A percentile compares a stretch with the other conserved stretches of the same genome.
These are phyloP conservation scores for Galeopterus variegatus DNA, from an alignment of 2,113 vertebrate genomes.

Conservation along the genomic window DNA sequence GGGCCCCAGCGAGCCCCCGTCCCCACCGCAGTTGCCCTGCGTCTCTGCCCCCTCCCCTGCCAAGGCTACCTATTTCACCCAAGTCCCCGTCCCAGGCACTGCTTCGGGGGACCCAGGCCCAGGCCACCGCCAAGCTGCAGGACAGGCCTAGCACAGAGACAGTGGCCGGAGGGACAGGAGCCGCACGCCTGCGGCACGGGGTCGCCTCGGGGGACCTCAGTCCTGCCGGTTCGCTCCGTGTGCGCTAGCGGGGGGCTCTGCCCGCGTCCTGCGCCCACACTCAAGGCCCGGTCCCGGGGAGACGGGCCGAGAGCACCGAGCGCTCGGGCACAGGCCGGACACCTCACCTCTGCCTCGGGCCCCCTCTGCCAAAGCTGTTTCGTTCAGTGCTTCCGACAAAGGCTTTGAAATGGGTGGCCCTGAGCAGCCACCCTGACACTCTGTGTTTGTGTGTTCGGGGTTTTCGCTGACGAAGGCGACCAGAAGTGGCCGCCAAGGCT, in stretches of 20 bases:
- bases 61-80: not conserved
- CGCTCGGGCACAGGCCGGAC: not conserved
- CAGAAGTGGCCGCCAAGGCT: slow-evolving; percentile 77
- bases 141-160: not conserved
- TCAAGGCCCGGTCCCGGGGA: not conserved
- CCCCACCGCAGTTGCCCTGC: not conserved
- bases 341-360: too few species aligned
- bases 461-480: slow-evolving; percentile 78
- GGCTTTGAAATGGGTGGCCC: not conserved
- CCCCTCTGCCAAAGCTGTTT: not conserved
- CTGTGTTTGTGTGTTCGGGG: not conserved
- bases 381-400: not conserved
- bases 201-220: too few species aligned
- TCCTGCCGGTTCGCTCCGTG: too few species aligned
- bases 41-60: not conserved
- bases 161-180: too few species aligned
- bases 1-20: not conserved
- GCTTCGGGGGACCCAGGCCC: not conserved
- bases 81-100: not conserved
- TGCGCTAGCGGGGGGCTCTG: not conserved
- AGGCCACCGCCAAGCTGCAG: not conserved
- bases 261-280: not conserved
- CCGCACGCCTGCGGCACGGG: too few species aligned
- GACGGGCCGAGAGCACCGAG: not conserved
- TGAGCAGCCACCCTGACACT: slow-evolving; percentile 54